phyloP scores from a whole-genome alignment of 2,113 vertebrate species.

The Spheniscus mendiculus region DNA sequence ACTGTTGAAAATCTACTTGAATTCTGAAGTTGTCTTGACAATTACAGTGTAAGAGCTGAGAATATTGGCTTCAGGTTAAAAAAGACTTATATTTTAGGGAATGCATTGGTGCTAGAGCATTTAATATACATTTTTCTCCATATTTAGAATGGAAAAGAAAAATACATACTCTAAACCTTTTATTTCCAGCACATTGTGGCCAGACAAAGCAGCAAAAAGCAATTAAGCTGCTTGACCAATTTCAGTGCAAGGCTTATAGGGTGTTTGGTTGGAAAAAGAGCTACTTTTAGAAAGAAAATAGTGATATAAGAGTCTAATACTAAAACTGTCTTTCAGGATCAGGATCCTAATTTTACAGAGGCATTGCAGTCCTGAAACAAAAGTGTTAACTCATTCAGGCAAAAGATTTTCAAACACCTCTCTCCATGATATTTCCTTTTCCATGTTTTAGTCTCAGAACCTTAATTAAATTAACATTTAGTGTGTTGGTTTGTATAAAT shows the following conservation, averaged over 20 bases:
- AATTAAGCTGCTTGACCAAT: not conserved
- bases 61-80: not conserved
- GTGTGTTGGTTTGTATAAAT: not conserved
- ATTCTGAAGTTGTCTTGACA: not conserved
- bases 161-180: not conserved
- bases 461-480: not conserved
- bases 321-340: not conserved
- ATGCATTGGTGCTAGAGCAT: not conserved
- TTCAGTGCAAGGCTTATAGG: not conserved
- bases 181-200: not conserved
- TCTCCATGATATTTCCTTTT: not conserved
- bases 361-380: not conserved
- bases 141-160: not conserved
- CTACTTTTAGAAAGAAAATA: not conserved
- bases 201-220: not conserved
- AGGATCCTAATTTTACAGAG: not conserved
- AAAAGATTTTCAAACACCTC: not conserved
- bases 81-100: not conserved
- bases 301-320: not conserved
- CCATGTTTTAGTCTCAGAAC: not conserved
- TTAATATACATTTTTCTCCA: not conserved
- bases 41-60: not conserved
- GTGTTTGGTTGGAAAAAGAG: not conserved
- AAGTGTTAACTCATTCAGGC: not conserved
- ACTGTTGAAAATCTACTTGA: not conserved